Base-by-base conservation (phyloP, 2,888 invertebrate genomes). In the Diogma glabrata region DNA sequence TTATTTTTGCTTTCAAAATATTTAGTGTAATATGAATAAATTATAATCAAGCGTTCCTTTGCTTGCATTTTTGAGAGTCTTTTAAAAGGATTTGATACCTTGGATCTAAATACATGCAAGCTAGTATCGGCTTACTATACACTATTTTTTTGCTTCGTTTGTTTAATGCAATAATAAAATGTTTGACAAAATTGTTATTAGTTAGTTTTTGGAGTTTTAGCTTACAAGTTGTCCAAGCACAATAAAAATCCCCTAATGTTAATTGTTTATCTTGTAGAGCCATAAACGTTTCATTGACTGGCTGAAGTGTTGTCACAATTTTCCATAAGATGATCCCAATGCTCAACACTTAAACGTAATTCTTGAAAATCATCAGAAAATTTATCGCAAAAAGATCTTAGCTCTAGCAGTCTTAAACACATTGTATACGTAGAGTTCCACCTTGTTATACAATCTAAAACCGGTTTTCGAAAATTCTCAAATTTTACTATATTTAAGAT, bases 61-160 rank as follows among this genome's bases (percentile, higher is more conserved):
- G 28, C 28, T 28, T 28, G 28, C 28, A 28, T 28, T 28, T 28
- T 28, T 28, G 9, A n/a, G n/a, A n/a, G 9, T 9, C n/a, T n/a
- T 3, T 28, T 28, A 28, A 28, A 28, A 28, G 28, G 3, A 28
- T 28, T n/a, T 28, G 28, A 28, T 28, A 28, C 26, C 46, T 46
- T 26, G 46, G 26, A 46, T 46, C 46, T 22, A 46, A 14, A 46
- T 46, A 46, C 46, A 46, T 46, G 22, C 46, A 46, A 14, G 46
- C 46, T 10, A 46, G 14, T 24, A 46, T 46, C 16, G 46, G 46
- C 23, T 26, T 24, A 46, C 46, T 46, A 10, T 46, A 16, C 12
- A 23, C 24, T 26, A 46, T 14, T 14, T 14, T 46, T 46, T 46
- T 19, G n/a, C 23, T 46, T 8, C 24, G 14, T 46, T 46, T 46